Conservation (phyloP, 1,140 invertebrate genomes). For the Diabrotica undecimpunctata region DNA sequence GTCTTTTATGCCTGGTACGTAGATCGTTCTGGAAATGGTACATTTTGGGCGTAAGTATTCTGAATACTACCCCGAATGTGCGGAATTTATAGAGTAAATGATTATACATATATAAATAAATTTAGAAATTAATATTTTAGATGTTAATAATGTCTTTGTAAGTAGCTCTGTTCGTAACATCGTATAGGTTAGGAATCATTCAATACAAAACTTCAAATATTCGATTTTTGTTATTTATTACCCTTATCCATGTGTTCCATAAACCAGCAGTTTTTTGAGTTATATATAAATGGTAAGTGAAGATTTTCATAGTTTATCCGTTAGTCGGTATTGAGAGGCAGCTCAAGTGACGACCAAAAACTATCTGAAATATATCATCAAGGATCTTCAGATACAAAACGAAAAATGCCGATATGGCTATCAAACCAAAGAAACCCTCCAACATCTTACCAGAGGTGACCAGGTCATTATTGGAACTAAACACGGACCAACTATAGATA, state of each 20-base stretch:
- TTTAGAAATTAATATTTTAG: conserved; percentile 48
- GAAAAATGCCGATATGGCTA: no score
- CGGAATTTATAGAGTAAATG: conserved; percentile 43
- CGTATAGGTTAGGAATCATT: conserved; percentile 47
- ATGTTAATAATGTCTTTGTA: conserved; percentile 50
- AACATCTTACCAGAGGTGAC: no score
- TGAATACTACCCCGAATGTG: conserved; percentile 32
- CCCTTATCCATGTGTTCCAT: background rate
- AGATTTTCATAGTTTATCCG: no score
- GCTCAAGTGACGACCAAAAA: no score
- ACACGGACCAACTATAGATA: no score
- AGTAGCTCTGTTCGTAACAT: conserved; percentile 50
- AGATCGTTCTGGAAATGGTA: conserved; percentile 17
- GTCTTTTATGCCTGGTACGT: background rate
- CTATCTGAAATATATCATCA: no score
- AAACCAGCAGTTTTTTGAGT: no score
- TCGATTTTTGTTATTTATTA: conserved; percentile 16
- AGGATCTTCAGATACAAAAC: no score
- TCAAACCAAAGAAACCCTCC: no score
- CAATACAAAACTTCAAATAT: conserved; percentile 44
- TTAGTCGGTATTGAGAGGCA: no score
- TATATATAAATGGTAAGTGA: no score
- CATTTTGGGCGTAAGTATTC: conserved; percentile 34
- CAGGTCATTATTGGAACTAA: no score
- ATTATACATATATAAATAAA: conserved; percentile 50